Evolutionary conservation across 2,888 invertebrate genomes (phyloP).

Genomic region (Drosophila monieri): DNA sequence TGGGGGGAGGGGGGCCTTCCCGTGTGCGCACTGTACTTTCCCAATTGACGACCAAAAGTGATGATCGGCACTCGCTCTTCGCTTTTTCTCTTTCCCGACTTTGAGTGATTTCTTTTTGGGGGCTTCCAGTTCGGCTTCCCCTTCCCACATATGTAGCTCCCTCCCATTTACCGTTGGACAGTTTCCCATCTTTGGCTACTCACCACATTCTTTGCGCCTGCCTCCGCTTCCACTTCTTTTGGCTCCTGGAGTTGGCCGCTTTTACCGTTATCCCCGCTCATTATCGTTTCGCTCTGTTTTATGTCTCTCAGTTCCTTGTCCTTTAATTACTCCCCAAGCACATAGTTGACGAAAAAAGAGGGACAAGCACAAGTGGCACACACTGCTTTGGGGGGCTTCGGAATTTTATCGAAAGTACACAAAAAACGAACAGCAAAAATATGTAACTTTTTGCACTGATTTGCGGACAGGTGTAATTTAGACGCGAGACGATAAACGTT

Average conservation of each 20-base stretch:
- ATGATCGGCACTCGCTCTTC: slow-evolving; percentile 13
- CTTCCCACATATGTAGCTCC: slow-evolving; percentile 1
- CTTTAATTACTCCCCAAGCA: slow-evolving; percentile 1
- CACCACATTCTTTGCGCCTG: slow-evolving; percentile 16
- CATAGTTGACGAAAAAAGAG: slow-evolving; percentile 2
- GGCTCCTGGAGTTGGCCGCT: slow-evolving; percentile 9
- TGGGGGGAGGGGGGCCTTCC: not conserved
- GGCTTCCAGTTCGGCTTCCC: not conserved
- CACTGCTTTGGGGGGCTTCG: slow-evolving; percentile 14
- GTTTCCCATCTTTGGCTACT: slow-evolving; percentile 13
- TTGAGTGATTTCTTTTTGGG: slow-evolving; percentile 7
- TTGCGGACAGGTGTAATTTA: slow-evolving; percentile 35
- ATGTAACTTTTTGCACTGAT: slow-evolving; percentile 19
- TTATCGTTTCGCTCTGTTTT: not conserved
- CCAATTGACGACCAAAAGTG: slow-evolving; percentile 39
- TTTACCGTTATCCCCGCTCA: slow-evolving; percentile 24
- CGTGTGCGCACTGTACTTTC: slow-evolving; percentile 32
- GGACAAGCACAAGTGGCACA: not conserved
- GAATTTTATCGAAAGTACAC: slow-evolving; percentile 50
- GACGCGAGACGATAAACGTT: not conserved
- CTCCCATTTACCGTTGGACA: slow-evolving; percentile 12
- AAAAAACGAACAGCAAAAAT: slow-evolving; percentile 15
- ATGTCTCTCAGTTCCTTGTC: not conserved
- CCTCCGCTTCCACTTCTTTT: slow-evolving; percentile 12
- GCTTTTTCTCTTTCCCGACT: not conserved